Conservation (phyloP, 1,140 invertebrate species). For the Philotrypesis tridentata region DNA sequence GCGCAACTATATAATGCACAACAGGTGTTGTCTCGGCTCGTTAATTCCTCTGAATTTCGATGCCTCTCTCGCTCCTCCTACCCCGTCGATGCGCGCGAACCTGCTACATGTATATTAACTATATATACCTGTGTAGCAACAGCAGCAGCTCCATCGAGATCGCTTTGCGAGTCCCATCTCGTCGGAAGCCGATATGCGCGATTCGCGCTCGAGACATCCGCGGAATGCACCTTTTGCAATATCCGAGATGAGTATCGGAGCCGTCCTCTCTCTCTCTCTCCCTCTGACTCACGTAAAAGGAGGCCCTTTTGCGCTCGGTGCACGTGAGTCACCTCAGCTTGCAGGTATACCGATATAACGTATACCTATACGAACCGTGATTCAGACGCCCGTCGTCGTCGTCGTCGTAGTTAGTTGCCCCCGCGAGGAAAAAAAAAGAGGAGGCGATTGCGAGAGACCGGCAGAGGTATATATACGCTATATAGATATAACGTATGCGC, state of each 20-base stretch:
- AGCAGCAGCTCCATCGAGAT: too few relatives aligned
- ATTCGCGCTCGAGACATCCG: not conserved
- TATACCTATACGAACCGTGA: too few relatives aligned
- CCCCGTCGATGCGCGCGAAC: too few relatives aligned
- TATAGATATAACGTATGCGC: too few relatives aligned
- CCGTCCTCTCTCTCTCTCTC: too few relatives aligned
- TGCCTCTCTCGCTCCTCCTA: too few relatives aligned
- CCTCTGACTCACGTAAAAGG: not conserved
- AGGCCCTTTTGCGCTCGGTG: not conserved
- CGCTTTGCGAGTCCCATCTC: too few relatives aligned
- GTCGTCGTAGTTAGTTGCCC: not conserved
- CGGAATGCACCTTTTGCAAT: not conserved
- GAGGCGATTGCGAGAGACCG: not conserved
- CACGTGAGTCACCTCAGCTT: too few relatives aligned
- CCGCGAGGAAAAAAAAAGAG: not conserved
- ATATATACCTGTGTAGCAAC: too few relatives aligned
- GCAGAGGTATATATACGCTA: not conserved
- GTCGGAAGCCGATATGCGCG: too few relatives aligned
- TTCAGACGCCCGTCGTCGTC: not conserved
- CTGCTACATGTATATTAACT: too few relatives aligned
- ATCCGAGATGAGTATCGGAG: not conserved
- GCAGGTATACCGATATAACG: too few relatives aligned
- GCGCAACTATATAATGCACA: not conserved
- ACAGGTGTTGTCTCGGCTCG: conserved; percentile 51
- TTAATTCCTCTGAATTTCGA: conserved; percentile 45